Percentiles rank a stretch among this genome's conserved stretches.
These are phyloP conservation scores for Drosophila macrospina DNA, from an alignment of 2,888 invertebrate species.

Conservation along the genomic window DNA sequence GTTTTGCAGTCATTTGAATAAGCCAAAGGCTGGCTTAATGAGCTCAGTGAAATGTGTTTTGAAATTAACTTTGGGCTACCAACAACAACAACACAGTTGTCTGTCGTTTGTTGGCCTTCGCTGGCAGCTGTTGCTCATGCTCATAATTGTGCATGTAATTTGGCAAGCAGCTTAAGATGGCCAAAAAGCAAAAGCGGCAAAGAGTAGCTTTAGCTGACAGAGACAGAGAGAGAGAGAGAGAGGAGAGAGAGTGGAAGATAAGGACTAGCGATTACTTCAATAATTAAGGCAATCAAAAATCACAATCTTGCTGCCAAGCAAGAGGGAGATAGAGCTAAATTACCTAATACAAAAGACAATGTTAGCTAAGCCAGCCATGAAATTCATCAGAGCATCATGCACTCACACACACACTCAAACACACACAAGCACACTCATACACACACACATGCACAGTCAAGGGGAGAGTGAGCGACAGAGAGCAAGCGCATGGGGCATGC, in stretches of 20 bases:
- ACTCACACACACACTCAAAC: constrained; percentile 1
- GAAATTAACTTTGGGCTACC: constrained; percentile 67
- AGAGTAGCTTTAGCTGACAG: neutral
- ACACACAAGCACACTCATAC: constrained; percentile 1
- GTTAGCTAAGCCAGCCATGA: constrained; percentile 26
- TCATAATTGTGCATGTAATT: constrained; percentile 68
- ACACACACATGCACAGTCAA: constrained; percentile 3
- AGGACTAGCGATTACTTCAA: constrained; percentile 50
- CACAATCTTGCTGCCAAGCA: constrained; percentile 20
- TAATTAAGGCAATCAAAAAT: constrained; percentile 62
- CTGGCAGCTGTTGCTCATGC: constrained; percentile 66
- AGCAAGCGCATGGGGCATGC: neutral
- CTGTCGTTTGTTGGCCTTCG: constrained; percentile 27
- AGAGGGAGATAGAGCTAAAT: constrained; percentile 8
- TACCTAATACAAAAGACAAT: constrained; percentile 17
- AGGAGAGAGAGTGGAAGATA: neutral
- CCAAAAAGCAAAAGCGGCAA: constrained; percentile 19
- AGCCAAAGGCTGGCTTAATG: constrained; percentile 57
- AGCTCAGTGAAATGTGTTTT: constrained; percentile 71
- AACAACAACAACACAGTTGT: constrained; percentile 22
- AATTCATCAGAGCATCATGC: constrained; percentile 28
- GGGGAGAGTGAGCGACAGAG: neutral
- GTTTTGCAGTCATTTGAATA: constrained; percentile 61
- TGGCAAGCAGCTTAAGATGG: constrained; percentile 50
- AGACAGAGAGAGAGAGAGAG: neutral